These are phyloP conservation scores for Eupleurogrammus muticus DNA, from an alignment of 2,797 vertebrate genomes.

Conservation along the genomic window DNA sequence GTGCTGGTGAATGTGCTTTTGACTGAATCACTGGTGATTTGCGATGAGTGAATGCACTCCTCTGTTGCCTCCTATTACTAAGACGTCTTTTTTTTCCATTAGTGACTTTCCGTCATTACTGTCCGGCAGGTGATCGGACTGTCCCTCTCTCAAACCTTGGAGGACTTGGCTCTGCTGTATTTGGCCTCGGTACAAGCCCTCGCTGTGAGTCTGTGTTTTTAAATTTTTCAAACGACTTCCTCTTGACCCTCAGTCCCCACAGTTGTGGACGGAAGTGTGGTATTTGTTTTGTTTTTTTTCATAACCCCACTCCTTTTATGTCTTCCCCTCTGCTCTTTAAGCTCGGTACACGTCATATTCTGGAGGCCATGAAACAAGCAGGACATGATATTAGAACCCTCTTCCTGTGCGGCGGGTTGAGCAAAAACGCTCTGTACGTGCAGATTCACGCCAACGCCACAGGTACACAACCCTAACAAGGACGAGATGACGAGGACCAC, in stretches of 20 bases:
- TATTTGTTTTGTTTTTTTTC: slow-evolving; percentile 26
- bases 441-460: slow-evolving; percentile 93
- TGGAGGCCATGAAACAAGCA: slow-evolving; percentile 89
- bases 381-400: slow-evolving; percentile 91
- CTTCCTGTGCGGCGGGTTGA: slow-evolving; percentile 94
- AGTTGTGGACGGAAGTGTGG: neutral
- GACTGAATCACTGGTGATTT: slow-evolving; percentile 6
- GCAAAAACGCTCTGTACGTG: slow-evolving; percentile 95
- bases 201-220: slow-evolving; percentile 87
- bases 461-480: slow-evolving; percentile 74
- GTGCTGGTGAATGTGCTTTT: neutral
- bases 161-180: slow-evolving; percentile 94
- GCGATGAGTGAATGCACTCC: neutral
- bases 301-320: neutral
- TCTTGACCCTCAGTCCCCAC: slow-evolving; percentile 3
- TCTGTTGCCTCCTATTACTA: neutral
- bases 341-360: slow-evolving; percentile 93
- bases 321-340: slow-evolving; percentile 66
- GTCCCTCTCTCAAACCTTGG: slow-evolving; percentile 88
- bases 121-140: slow-evolving; percentile 89
- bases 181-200: slow-evolving; percentile 92
- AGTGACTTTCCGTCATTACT: neutral
- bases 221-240: slow-evolving; percentile 21
- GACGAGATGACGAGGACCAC: neutral
- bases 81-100: neutral